Evolutionary conservation across 2,888 invertebrate genomes (phyloP), one percentile per base, ranked within the genome.

Genomic region (Crossocerus cetratus): DNA sequence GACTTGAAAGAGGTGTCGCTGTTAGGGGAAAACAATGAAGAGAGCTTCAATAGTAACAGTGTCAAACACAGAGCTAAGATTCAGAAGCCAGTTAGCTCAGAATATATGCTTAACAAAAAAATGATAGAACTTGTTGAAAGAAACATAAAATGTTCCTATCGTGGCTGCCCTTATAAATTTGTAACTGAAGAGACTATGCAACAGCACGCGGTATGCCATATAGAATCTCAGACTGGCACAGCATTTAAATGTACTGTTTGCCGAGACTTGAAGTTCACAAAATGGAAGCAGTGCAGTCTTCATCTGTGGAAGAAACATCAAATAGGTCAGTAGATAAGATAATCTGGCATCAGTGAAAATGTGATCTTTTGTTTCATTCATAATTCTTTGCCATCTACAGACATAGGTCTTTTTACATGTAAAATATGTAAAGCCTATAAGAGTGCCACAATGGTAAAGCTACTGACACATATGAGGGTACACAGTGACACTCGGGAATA

Each of bases 291-390:
- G 3, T 93, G 95, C 82, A 93, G 94, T 5, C 90, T 92, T 76
- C 96, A 96, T 88, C 89, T 95, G 80, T 95, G 95, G 94, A 93
- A 93, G 79, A 89, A 91, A 2, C 95, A 95, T 88, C 91, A 92
- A 79, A 90, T 94, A 13, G 88, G 88, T 88, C 53, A 64, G 78
- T 73, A 69, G n/a, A n/a, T n/a, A 56, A 14, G 45, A 4, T 44
- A 22, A 53, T 1, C 44, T n/a, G 18, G 14, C 4, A 49, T 23
- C 58, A 11, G 8, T 8, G 32, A 32, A 32, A 32, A 32, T 32
- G 8, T 32, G 32, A 1, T 5, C 5, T 32, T 32, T 32, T 32
- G 32, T 11, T 32, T 11, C 22, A 69, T 67, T 65, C 4, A 56
- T 45, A 16, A 3, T 54, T 42, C 56, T 67, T 60, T 57, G 13